Conservation (phyloP, 2,888 invertebrate genomes). For the Norana najaformis region DNA sequence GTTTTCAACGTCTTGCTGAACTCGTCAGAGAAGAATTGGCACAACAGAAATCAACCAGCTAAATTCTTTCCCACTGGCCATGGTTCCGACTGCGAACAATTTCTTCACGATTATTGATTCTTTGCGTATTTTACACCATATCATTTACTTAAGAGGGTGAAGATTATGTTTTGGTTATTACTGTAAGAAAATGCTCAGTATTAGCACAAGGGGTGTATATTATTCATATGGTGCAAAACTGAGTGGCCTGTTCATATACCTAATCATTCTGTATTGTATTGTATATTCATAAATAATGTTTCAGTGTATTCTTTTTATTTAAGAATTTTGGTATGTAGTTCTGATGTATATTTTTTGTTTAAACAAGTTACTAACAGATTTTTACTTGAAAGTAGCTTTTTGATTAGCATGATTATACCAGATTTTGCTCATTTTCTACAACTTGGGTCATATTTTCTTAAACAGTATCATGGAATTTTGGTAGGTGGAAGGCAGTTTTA, state of each 20-base stretch:
- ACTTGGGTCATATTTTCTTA: not conserved
- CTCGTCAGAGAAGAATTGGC: slow-evolving; percentile 29
- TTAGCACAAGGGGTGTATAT: not conserved
- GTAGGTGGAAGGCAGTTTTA: not conserved
- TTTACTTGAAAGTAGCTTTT: not conserved
- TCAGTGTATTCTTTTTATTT: not conserved
- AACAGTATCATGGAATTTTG: not conserved
- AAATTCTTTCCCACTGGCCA: not conserved
- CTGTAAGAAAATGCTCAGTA: not conserved
- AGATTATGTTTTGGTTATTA: not conserved
- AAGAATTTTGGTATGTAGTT: not conserved
- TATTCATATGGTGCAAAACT: not conserved
- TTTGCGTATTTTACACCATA: not conserved
- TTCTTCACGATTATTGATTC: not conserved
- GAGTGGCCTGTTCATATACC: not conserved
- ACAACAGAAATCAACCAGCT: not conserved
- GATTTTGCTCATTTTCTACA: not conserved
- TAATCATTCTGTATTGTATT: too few relatives aligned
- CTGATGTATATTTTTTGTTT: not conserved
- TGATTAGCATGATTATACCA: not conserved
- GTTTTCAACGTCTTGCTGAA: slow-evolving; percentile 30
- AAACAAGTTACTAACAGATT: not conserved
- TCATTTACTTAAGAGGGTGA: not conserved
- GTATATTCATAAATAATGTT: not conserved
- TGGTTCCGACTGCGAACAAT: not conserved